These are phyloP conservation scores for Drosophila mauritiana DNA, from an alignment of 1,140 invertebrate species.

Conservation along the genomic window DNA sequence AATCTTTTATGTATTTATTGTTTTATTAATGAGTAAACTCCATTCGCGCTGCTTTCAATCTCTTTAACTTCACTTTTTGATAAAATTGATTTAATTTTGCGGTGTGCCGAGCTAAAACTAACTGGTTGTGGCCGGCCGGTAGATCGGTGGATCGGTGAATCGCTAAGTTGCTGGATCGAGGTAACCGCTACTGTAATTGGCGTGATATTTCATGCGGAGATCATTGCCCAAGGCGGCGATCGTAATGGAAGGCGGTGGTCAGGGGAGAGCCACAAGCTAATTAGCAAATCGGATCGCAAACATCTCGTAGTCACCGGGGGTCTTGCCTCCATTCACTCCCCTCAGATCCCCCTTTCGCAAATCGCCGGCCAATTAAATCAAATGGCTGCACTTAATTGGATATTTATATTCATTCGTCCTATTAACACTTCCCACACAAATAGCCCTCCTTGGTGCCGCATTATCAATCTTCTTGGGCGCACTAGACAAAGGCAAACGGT, in stretches of 20 bases:
- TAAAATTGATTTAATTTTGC: conserved; percentile 78
- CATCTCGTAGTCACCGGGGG: conserved; percentile 18
- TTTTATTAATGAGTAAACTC: background rate
- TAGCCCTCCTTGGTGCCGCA: conserved; percentile 27
- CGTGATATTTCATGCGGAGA: conserved; percentile 74
- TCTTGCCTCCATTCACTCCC: conserved; percentile 14
- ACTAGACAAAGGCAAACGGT: conserved; percentile 24
- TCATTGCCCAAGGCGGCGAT: conserved; percentile 54
- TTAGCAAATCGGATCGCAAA: conserved; percentile 37
- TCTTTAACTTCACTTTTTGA: conserved; percentile 28
- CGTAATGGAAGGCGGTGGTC: conserved; percentile 33
- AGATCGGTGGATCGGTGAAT: conserved; percentile 12
- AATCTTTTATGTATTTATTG: too few species aligned
- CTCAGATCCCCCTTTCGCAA: background rate
- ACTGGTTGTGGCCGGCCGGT: conserved; percentile 38
- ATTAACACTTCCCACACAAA: conserved; percentile 35
- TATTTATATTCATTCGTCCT: conserved; percentile 46
- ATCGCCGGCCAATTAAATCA: conserved; percentile 37
- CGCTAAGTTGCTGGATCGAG: conserved; percentile 5
- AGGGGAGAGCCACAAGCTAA: conserved; percentile 25
- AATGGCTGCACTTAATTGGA: conserved; percentile 43
- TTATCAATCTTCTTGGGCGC: conserved; percentile 38
- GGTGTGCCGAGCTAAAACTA: conserved; percentile 55
- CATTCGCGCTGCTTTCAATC: background rate
- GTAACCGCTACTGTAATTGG: conserved; percentile 62